Conservation (phyloP, 2,113 vertebrate genomes). For the Xenopus laevis region DNA sequence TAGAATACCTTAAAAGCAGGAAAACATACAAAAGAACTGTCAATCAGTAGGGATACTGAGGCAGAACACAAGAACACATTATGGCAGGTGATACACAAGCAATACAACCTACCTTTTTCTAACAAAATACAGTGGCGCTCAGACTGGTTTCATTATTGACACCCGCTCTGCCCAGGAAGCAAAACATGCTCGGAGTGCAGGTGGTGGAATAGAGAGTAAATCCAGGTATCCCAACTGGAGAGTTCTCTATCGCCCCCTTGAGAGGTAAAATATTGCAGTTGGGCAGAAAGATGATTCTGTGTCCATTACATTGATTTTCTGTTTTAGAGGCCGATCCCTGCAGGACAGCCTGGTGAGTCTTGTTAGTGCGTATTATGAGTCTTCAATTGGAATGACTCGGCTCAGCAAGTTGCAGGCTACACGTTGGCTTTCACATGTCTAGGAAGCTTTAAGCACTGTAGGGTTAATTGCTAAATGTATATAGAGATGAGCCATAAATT, state of each 20-base stretch:
- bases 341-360: slow-evolving; percentile 76
- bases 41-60: no score
- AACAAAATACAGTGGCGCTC: no score
- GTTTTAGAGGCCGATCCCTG: slow-evolving; percentile 68
- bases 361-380: slow-evolving; percentile 72
- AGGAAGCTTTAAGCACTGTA: slow-evolving; percentile 69
- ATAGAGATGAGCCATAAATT: slow-evolving; percentile 65
- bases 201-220: slow-evolving; percentile 75
- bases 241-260: slow-evolving; percentile 71
- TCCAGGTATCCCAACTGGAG: slow-evolving; percentile 69
- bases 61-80: no score
- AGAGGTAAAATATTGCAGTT: slow-evolving; percentile 61
- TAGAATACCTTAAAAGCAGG: no score
- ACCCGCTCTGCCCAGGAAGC: slow-evolving; percentile 70
- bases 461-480: slow-evolving; percentile 79
- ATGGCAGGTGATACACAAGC: no score
- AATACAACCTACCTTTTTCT: no score
- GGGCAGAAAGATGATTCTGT: background rate
- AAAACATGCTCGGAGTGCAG: slow-evolving; percentile 69
- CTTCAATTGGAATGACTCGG: slow-evolving; percentile 69
- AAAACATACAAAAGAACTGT: no score
- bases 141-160: slow-evolving; percentile 69
- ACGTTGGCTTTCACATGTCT: slow-evolving; percentile 78
- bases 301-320: no score
- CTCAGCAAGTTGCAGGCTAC: slow-evolving; percentile 78